phyloP scores from a whole-genome alignment of 1,140 invertebrate genomes.

The Apis florea region DNA sequence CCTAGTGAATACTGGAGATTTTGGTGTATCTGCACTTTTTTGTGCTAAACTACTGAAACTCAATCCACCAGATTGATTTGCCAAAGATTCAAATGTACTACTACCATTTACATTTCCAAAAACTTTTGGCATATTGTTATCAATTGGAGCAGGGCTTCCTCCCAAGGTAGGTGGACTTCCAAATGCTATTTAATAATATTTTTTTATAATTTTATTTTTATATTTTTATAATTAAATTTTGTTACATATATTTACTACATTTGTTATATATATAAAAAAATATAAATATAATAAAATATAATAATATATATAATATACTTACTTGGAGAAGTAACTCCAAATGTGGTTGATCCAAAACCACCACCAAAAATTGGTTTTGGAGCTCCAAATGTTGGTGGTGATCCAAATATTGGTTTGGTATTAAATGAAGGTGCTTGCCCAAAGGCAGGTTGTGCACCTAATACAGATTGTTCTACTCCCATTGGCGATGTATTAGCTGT shows the following conservation, averaged over 20 bases:
- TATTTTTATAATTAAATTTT: background rate
- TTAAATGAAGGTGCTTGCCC: conserved; percentile 69
- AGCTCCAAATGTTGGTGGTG: conserved; percentile 55
- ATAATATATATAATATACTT: conserved; percentile 6
- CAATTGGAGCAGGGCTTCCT: conserved; percentile 58
- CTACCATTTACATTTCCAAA: conserved; percentile 68
- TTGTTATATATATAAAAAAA: background rate
- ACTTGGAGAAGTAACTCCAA: conserved; percentile 56
- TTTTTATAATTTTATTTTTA: conserved; percentile 1
- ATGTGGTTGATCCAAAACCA: conserved; percentile 63
- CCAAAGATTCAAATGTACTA: conserved; percentile 75
- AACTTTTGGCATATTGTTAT: conserved; percentile 72
- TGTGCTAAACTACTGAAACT: conserved; percentile 77
- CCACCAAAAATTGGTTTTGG: conserved; percentile 64
- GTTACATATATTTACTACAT: background rate
- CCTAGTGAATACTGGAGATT: conserved; percentile 72
- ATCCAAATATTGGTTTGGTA: conserved; percentile 71
- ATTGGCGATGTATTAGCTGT: conserved; percentile 37
- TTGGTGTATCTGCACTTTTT: conserved; percentile 70
- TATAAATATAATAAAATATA: background rate
- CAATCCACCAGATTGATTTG: conserved; percentile 72
- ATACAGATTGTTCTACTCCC: conserved; percentile 48
- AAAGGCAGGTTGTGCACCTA: conserved; percentile 59
- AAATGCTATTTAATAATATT: conserved; percentile 64
- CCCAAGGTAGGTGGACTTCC: conserved; percentile 70